Evolutionary conservation across 2,113 vertebrate genomes (phyloP), one percentile per base, ranked within the genome.

Genomic region (Cettia cetti): DNA sequence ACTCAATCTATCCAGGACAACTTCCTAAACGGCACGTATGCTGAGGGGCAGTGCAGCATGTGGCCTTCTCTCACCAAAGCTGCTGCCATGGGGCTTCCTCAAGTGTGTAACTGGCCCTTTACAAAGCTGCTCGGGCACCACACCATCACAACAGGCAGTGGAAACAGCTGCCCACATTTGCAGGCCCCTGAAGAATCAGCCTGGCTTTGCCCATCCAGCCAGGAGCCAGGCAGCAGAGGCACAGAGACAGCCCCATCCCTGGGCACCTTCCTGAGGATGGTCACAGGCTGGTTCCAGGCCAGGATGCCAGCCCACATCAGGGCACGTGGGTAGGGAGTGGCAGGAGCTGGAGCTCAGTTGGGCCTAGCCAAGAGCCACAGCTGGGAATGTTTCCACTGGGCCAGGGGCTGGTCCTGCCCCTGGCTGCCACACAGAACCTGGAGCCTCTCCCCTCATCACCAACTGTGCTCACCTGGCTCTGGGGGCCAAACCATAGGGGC

Each of bases 391-490:
- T 13, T 53, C 9, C 49, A 3, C 13, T 26, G 13, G 19, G 12
- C 7, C 28, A 17, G 49, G 11, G 23, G 1, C 4, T 74, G 40
- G 7, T 10, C 39, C 26, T 50, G 35, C 14, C 28, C 7, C 3
- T 0, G 2, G 37, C 23, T 2, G 0, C 8, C 35, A 31, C 2
- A 1, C 10, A 49, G 54, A 9, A 20, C 7, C 15, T 15, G 60
- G 19, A 66, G 12, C 57, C 4, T 65, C 27, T 78, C 7, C 11
- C 6, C 23, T 26, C 26, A 28, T 57, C 26, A n/a, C 30, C 28
- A 44, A 0, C 11, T 44, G 31, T 12, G 8, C 19, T 47, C 3
- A 1, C 10, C 40, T 56, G 53, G 11, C 35, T 33, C 57, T 30
- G 1, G 18, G 13, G 2, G 1, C 3, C 39, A 82, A 65, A 66